Conservation (phyloP, 2,797 vertebrate species). For the Spheniscus humboldti region DNA sequence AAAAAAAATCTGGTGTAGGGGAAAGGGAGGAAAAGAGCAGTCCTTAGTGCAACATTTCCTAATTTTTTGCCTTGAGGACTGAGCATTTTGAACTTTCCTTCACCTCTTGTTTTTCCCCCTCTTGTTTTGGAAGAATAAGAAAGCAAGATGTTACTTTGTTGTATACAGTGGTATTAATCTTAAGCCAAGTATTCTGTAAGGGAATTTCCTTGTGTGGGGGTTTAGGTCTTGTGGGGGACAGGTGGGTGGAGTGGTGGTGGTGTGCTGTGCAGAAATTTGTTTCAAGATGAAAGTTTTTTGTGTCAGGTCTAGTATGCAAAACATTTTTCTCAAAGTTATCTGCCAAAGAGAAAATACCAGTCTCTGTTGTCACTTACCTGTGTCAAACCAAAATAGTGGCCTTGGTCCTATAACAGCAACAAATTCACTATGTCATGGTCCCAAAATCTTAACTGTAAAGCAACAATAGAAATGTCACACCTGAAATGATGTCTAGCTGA, state of each 20-base stretch:
- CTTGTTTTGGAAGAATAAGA: neutral
- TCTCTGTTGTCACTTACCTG: neutral
- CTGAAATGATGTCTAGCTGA: neutral
- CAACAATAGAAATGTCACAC: neutral
- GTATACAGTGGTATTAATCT: neutral
- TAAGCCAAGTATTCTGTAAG: neutral
- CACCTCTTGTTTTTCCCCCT: neutral
- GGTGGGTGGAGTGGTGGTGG: no score
- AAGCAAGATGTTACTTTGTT: neutral
- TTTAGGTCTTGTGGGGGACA: neutral
- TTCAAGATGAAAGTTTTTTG: neutral
- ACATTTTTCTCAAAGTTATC: neutral
- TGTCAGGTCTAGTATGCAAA: neutral
- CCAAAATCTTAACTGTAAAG: neutral
- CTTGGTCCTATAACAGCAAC: neutral
- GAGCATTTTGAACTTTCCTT: neutral
- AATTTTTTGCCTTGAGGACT: neutral
- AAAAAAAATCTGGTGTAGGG: neutral
- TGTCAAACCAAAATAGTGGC: neutral
- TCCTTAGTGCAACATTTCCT: neutral
- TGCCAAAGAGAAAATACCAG: neutral
- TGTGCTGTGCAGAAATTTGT: neutral
- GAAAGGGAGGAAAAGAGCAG: neutral
- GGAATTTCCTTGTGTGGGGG: neutral
- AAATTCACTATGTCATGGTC: fast-evolving